These are phyloP conservation scores for Paramisgurnus dabryanus DNA, from an alignment of 2,113 vertebrate genomes.

Conservation along the genomic window DNA sequence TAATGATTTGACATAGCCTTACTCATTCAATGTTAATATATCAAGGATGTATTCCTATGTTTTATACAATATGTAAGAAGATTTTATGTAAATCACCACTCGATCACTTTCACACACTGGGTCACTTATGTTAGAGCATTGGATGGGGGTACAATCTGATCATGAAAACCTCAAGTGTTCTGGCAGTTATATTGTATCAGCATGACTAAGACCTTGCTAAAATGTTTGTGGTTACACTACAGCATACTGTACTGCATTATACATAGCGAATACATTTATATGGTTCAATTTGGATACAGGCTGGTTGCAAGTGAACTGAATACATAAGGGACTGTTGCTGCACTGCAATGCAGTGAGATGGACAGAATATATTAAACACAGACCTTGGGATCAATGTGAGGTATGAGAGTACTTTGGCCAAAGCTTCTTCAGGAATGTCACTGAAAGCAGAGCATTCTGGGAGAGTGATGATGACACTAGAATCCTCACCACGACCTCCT, in stretches of 20 bases:
- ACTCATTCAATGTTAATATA: too few species aligned
- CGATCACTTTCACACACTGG: too few species aligned
- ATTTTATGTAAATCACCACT: too few species aligned
- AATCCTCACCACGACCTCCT: slow-evolving; percentile 91
- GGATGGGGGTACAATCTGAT: not conserved
- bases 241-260: not conserved
- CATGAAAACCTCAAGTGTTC: not conserved
- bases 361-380: slow-evolving; percentile 31
- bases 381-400: slow-evolving; percentile 89
- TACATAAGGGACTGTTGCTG: slow-evolving; percentile 53
- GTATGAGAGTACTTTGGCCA: slow-evolving; percentile 87
- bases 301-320: slow-evolving; percentile 56
- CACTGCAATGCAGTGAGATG: slow-evolving; percentile 72
- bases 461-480: slow-evolving; percentile 91
- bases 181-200: not conserved
- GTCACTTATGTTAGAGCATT: too few species aligned
- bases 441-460: slow-evolving; percentile 89
- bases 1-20: too few species aligned
- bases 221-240: too few species aligned
- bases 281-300: slow-evolving; percentile 23
- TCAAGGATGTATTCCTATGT: too few species aligned
- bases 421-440: slow-evolving; percentile 83
- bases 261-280: slow-evolving; percentile 44
- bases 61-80: too few species aligned
- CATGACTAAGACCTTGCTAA: not conserved